phyloP scores from a whole-genome alignment of 2,888 invertebrate species.

The Lithophane ornitopus region DNA sequence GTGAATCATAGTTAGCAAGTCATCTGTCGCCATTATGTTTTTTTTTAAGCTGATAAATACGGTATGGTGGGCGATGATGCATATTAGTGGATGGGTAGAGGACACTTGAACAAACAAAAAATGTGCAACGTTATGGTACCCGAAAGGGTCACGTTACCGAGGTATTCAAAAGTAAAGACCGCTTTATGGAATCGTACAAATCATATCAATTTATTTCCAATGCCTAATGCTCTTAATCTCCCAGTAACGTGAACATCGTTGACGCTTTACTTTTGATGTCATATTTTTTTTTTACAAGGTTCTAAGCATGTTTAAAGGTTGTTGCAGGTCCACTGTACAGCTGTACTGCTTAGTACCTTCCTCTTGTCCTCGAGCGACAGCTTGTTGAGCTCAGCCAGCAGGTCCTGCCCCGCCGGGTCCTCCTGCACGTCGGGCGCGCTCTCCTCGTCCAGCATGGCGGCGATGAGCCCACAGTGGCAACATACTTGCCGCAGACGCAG shows the following conservation, averaged over 20 bases:
- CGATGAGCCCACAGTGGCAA: conserved; percentile 96
- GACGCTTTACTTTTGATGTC: background rate
- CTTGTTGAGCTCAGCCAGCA: conserved; percentile 92
- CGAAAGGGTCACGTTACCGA: background rate
- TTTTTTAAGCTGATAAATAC: too few species aligned
- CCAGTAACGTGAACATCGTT: background rate
- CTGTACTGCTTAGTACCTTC: conserved; percentile 66
- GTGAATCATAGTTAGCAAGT: too few species aligned
- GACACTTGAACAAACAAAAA: background rate
- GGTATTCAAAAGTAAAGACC: background rate
- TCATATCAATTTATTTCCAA: background rate
- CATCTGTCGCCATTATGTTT: too few species aligned
- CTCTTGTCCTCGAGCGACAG: conserved; percentile 86
- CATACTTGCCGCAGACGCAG: conserved; percentile 94
- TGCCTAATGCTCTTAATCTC: background rate
- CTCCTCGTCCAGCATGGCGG: conserved; percentile 88
- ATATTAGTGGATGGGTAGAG: background rate
- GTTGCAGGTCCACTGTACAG: background rate
- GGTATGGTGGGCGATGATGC: too few species aligned
- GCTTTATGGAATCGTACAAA: background rate
- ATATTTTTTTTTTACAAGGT: background rate
- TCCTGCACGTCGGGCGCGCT: conserved; percentile 71
- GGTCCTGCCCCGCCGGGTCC: conserved; percentile 85
- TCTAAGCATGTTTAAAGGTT: background rate
- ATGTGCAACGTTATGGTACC: background rate